phyloP scores from a whole-genome alignment of 1,140 invertebrate genomes.

The Luehdorfia chinensis region DNA sequence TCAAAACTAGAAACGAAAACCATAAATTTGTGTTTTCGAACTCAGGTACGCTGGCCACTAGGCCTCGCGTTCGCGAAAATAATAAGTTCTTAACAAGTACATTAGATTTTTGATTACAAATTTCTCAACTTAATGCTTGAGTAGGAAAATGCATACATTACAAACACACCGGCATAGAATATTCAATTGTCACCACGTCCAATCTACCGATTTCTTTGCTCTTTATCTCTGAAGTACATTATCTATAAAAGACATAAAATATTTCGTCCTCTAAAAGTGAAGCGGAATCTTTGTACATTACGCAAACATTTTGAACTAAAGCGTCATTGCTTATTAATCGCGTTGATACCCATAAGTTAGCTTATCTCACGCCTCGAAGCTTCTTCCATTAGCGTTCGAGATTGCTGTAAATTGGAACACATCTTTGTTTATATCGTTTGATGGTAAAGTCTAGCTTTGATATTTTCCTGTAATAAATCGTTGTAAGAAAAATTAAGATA shows the following conservation, averaged over 20 bases:
- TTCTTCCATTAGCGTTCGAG: slow-evolving; percentile 16
- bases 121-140: too few relatives aligned
- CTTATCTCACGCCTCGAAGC: slow-evolving; percentile 7
- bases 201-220: too few relatives aligned
- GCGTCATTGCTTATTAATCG: slow-evolving; percentile 13
- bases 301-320: slow-evolving; percentile 9
- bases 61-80: too few relatives aligned
- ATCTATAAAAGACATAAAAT: slow-evolving; percentile 6
- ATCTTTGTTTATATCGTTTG: slow-evolving; percentile 7
- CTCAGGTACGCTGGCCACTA: too few relatives aligned
- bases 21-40: too few relatives aligned
- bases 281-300: not conserved
- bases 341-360: slow-evolving; percentile 14
- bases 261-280: not conserved
- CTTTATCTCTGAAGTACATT: not conserved
- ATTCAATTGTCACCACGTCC: too few relatives aligned
- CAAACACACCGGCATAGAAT: too few relatives aligned
- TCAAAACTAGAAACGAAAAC: too few relatives aligned
- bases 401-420: slow-evolving; percentile 12
- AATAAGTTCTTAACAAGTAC: too few relatives aligned
- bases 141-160: too few relatives aligned
- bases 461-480: not conserved
- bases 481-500: not conserved
- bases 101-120: too few relatives aligned
- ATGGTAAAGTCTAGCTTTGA: slow-evolving; percentile 4